phyloP scores from a whole-genome alignment of 2,113 vertebrate genomes.

The Pedionomus torquatus region DNA sequence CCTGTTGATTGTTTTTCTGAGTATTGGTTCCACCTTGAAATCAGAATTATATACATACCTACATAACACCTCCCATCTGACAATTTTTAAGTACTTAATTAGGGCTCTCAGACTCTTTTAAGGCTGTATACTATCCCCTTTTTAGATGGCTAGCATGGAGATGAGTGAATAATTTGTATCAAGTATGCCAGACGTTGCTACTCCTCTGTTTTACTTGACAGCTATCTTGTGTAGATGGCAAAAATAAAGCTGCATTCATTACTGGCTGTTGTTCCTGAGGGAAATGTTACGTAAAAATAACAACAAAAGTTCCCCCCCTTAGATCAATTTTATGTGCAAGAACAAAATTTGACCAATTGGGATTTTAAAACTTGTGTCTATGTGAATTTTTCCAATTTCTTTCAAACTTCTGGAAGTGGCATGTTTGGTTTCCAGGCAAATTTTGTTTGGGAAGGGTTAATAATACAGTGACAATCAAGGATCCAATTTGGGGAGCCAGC shows the following conservation, averaged over 20 bases:
- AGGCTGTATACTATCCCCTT: not conserved
- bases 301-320: accelerated
- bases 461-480: not conserved
- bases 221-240: not conserved
- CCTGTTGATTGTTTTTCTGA: not conserved
- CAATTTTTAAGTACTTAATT: not conserved
- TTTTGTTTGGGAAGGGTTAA: not conserved
- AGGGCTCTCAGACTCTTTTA: not conserved
- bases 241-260: not conserved
- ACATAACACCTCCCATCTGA: not conserved
- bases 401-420: not conserved
- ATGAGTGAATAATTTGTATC: not conserved
- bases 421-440: not conserved
- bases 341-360: not conserved
- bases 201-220: not conserved
- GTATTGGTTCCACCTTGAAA: not conserved
- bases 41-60: not conserved
- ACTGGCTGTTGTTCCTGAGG: not conserved
- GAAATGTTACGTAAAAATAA: not conserved
- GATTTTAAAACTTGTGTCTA: not conserved
- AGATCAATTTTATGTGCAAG: not conserved
- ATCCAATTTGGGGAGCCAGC: not conserved
- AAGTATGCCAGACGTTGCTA: not conserved
- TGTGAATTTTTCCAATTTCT: not conserved
- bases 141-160: not conserved